phyloP scores from a whole-genome alignment of 2,113 vertebrate species.

The Scophthalmus maximus region DNA sequence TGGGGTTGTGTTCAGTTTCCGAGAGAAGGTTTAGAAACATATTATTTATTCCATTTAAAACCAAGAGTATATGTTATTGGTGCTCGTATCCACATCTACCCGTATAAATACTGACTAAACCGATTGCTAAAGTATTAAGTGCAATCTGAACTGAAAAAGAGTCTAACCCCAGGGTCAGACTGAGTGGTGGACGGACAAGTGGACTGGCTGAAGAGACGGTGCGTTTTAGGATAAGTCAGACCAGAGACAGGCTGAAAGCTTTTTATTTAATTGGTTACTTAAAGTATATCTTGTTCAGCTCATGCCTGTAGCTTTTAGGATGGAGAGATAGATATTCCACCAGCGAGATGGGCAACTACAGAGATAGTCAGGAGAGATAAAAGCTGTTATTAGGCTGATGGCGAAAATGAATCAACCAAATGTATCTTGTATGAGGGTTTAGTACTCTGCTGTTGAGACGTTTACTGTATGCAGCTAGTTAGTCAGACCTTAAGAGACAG shows the following conservation, averaged over 20 bases:
- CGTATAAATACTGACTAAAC: background rate
- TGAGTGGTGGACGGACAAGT: background rate
- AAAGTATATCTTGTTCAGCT: constrained; percentile 19
- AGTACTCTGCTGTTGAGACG: constrained; percentile 4
- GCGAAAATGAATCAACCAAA: constrained; percentile 40
- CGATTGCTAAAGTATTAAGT: background rate
- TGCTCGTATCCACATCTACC: background rate
- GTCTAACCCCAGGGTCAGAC: background rate
- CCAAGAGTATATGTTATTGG: background rate
- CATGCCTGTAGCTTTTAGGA: constrained; percentile 27
- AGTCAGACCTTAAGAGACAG: constrained; percentile 8
- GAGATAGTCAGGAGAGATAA: constrained; percentile 29
- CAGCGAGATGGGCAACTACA: constrained; percentile 19
- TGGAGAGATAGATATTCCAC: constrained; percentile 1
- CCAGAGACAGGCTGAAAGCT: constrained; percentile 19
- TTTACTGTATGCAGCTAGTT: background rate
- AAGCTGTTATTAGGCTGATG: constrained; percentile 51
- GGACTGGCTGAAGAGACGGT: background rate
- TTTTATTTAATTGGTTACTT: constrained; percentile 34
- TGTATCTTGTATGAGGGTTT: constrained; percentile 27
- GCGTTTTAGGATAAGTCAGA: constrained; percentile 5
- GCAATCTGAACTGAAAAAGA: background rate
- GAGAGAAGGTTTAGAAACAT: background rate
- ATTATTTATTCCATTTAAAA: background rate
- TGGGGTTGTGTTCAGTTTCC: background rate